Base-by-base conservation (phyloP, 2,888 invertebrate species). In the Pardosa pseudoannulata region DNA sequence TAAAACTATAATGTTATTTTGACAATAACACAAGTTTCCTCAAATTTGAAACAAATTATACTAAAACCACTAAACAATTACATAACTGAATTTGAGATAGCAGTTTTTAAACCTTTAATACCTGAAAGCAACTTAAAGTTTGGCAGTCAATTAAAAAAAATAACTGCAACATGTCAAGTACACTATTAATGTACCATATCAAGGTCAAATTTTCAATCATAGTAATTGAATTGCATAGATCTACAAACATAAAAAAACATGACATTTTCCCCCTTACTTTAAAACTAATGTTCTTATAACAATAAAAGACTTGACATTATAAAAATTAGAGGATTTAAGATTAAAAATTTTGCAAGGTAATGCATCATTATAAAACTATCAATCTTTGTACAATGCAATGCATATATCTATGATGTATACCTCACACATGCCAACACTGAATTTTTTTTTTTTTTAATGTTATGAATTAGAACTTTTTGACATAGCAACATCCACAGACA, bases 281-380 rank as follows among this genome's bases (percentile, higher is more conserved):
- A 46, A 46, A 13, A 46, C 41, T 46, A 46, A 6, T 11, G 16
- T 11, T n/a, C 9, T 46, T 46, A 46, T 6, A 16, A 46, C 41
- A 9, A 46, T 46, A 46, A 46, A 46, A 46, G 6, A 46, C 41
- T 46, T 46, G 41, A n/a, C 23, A 19, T 23, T 56, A 56, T 56
- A 56, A 56, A 56, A 56, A 56, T 56, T 56, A 56, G 23, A 23
- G 23, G 19, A 23, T 56, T 56, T 19, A 56, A 16, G 16, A 23
- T 19, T 56, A 56, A 56, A 56, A 56, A 56, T 56, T 19, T 56
- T 16, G 19, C 2, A 56, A 23, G 16, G 56, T 19, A 56, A 56
- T 23, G 56, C 11, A 56, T 56, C 56, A 23, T 56, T 56, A 56
- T 56, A 56, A 56, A 56, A 56, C 56, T 56, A 56, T 56, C 56